Evolutionary conservation across 2,113 vertebrate genomes (phyloP), one percentile per base, ranked within the genome.

Genomic region (Misgurnus mizolepis): DNA sequence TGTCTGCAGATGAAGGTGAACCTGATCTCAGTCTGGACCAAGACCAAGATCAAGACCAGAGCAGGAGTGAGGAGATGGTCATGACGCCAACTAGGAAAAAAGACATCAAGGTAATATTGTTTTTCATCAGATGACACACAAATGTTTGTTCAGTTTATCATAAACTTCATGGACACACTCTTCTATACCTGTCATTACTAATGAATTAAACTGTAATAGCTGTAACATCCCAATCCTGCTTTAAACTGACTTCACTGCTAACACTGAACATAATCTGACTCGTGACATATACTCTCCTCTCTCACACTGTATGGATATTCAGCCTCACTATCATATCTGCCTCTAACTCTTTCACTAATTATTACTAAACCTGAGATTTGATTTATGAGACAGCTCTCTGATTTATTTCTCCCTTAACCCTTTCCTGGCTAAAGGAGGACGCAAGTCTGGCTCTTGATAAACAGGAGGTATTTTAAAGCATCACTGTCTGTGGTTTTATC

Each of bases 1-100:
- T 89, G 2, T 91, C 92, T 1, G 81, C 87, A 77, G 92, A 93
- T 0, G 92, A 92, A 64, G 88, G 86, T 0, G 91, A 92, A 69
- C 82, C 88, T 67, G 92, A 93, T 76, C 88, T 90, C 69, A 93
- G 92, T 78, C 14, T 91, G 83, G 89, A 93, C 0, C 92, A 94
- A 27, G 95, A 88, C 78, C 55, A 81, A 14, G 79, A 47, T 47
- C 45, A 58, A 18, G 55, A 58, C 18, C 55, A 89, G 17, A 39
- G 14, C 15, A 71, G 22, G 14, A 58, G 27, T 53, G 43, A 85
- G 69, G 68, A 93, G 84, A 15, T 92, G 89, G 85, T 88, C 72
- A 93, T 92, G 65, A 94, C 95, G 0, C 97, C 97, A 0, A 98
- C 95, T 27, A 97, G 93, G 85, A 98, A 97, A 91, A 98, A 95